Base-by-base conservation (phyloP, 2,888 invertebrate genomes). In the Adelphocoris suturalis region DNA sequence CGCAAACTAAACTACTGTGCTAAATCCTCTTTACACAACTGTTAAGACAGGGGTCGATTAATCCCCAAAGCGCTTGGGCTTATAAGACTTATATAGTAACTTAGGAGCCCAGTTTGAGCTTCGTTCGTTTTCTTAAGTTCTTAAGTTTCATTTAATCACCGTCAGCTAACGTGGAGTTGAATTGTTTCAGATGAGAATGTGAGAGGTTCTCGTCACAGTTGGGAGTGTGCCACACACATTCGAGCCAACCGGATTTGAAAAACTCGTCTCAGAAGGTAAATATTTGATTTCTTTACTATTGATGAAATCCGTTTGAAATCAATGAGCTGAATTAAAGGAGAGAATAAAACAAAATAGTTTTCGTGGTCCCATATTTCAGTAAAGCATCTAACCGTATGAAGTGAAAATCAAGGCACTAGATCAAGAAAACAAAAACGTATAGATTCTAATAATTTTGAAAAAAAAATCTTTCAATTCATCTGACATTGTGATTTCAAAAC, bases 171-270 rank as follows among this genome's bases (percentile, higher is more conserved):
- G 19, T 68, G 4, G 37, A 68, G 12, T 11, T 68, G 27, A 27
- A 68, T 68, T 68, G 68, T 68, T 68, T 68, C 68, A 68, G 68
- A 68, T 68, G 23, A 68, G 68, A 68, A 68, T 68, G 68, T 68
- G 68, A 68, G 27, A 68, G 27, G 19, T 23, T 19, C 68, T 12
- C 23, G 27, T 23, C 9, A 68, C 23, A 12, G 68, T 27, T 19
- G 68, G 27, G 68, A 68, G 68, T 68, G 68, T 23, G 68, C n/a
- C 9, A 27, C 9, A 68, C 23, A 68, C 68, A 68, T 68, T 27
- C 68, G 23, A 19, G 68, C 68, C 68, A 68, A 68, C 68, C 68
- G 27, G 61, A 68, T 12, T 23, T 52, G 23, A 12, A 23, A 68
- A 68, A 68, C 68, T 68, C 37, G 23, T 23, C 68, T 68, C 68